Evolutionary conservation across 2,113 vertebrate species (phyloP).

Genomic region (Archilochus colubris): DNA sequence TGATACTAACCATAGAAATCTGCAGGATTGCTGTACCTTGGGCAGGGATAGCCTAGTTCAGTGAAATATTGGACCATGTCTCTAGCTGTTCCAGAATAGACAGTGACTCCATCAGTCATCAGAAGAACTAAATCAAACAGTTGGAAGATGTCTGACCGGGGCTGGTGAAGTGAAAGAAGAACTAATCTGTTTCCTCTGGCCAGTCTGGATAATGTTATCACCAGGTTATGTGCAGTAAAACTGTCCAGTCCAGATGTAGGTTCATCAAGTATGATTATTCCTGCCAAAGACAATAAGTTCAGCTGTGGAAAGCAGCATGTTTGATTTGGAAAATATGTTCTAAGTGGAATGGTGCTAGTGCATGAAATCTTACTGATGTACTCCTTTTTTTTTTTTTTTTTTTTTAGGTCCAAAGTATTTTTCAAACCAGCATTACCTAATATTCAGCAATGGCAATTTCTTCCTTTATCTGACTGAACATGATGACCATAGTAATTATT

Average conservation of each 20-base stretch:
- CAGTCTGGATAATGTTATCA: constrained; percentile 91
- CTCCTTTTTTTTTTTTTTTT: neutral
- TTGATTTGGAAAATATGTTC: constrained; percentile 3
- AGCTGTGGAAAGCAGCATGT: neutral
- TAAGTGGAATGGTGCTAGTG: neutral
- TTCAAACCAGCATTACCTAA: neutral
- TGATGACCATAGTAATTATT: neutral
- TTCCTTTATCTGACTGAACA: neutral
- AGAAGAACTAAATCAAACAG: constrained; percentile 94
- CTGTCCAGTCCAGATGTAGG: constrained; percentile 97
- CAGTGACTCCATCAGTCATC: constrained; percentile 86
- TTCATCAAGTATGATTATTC: constrained; percentile 94
- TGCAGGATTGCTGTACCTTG: constrained; percentile 92
- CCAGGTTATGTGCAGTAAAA: constrained; percentile 95
- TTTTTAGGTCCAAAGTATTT: neutral
- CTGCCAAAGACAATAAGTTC: constrained; percentile 68
- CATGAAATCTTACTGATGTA: neutral
- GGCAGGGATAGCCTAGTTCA: constrained; percentile 87
- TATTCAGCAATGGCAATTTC: neutral
- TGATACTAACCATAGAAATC: constrained; percentile 91
- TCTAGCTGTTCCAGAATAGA: constrained; percentile 87
- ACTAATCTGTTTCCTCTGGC: constrained; percentile 92
- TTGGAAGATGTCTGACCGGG: constrained; percentile 93
- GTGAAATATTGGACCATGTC: constrained; percentile 95
- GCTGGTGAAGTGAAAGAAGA: constrained; percentile 93